Evolutionary conservation across 2,113 vertebrate genomes (phyloP).

Genomic region (Melanocharis versteri): DNA sequence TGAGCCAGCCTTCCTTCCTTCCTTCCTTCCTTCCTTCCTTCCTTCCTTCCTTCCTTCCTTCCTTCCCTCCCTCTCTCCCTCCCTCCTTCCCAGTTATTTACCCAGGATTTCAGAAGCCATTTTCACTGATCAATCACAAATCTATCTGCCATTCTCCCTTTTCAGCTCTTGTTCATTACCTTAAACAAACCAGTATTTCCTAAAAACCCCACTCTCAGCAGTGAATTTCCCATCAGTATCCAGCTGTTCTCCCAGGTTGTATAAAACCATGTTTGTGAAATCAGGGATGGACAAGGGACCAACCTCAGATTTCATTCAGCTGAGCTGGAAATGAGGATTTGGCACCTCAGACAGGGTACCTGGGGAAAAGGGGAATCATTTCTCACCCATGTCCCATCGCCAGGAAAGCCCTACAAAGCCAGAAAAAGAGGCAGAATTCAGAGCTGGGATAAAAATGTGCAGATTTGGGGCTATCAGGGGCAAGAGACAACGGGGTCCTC

Average conservation of each 20-base stretch:
- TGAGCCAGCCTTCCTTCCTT: background rate
- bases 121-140: background rate
- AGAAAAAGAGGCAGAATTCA: background rate
- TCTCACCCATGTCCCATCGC: background rate
- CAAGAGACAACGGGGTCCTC: fast-evolving
- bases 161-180: background rate
- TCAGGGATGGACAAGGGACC: background rate
- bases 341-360: background rate
- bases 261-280: background rate
- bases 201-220: background rate
- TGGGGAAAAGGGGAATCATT: background rate
- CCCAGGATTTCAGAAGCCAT: background rate
- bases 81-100: background rate
- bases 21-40: background rate
- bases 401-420: background rate
- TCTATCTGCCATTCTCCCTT: background rate
- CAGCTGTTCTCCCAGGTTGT: background rate
- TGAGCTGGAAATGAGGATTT: background rate
- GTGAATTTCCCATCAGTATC: background rate
- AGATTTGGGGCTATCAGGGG: background rate
- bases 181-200: background rate
- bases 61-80: background rate
- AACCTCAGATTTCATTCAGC: background rate
- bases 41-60: no score
- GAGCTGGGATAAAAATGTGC: background rate